Evolutionary conservation across 2,888 invertebrate species (phyloP), one percentile per base, ranked within the genome.

Genomic region (Ophonus ardosiacus): DNA sequence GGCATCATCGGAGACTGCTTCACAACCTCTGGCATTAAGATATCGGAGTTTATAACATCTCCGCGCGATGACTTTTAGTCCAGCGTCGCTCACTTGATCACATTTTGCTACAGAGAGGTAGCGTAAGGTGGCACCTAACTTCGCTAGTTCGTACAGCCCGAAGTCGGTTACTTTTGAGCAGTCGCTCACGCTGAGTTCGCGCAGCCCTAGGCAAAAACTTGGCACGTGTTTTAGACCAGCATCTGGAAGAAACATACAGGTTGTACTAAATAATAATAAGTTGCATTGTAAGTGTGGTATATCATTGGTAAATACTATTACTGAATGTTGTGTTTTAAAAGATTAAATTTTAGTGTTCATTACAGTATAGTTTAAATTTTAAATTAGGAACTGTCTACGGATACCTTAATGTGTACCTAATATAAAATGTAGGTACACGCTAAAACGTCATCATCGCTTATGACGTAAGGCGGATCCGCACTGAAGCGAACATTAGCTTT

Each of bases 101-200:
- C 98, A 98, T 91, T 98, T 98, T 18, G 98, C 98, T 31, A 98
- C 97, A 31, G 98, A 98, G 13, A 98, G 94, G 91, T 98, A 98
- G 17, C 98, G 94, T 86, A 98, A 91, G n/a, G 96, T 97, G 0
- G 97, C 96, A 0, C 97, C 97, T 24, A 98, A 92, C 89, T 97
- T 96, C 8, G 98, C 97, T 86, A 98, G 91, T 91, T 98, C 98
- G 89, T 97, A 96, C 43, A 98, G 93, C 0, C 98, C 98, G 89
- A 97, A 97, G 91, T 98, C 98, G 0, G 98, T 97, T 86, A 98
- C 95, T 86, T 96, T 96, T 17, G 95, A 93, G 90, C 98, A 98
- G 92, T 98, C 98, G 56, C 97, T 97, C 56, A 98, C 96, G 88
- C 97, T 97, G 57, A 98, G 92, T 91, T 98, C 98, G 87, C 97